A percentile compares a stretch with the other conserved stretches of the same genome.
Evolutionary conservation across 2,797 vertebrate genomes (phyloP).

Genomic region (Corythornis leucogaster): DNA sequence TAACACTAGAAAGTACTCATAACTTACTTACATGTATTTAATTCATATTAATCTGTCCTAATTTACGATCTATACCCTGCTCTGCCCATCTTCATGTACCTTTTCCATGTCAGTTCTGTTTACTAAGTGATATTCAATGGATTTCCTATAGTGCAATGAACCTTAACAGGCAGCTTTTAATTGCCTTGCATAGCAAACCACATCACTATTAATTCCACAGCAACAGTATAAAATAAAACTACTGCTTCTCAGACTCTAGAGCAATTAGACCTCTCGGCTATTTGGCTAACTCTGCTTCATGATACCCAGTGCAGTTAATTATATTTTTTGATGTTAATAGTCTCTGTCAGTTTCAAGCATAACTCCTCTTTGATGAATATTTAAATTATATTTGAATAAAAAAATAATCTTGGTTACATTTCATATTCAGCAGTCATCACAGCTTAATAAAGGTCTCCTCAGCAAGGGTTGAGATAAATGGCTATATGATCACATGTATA

Average conservation of each 20-base stretch:
- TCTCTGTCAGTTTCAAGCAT: constrained; percentile 85
- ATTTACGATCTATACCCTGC: constrained; percentile 48
- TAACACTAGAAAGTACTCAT: not conserved
- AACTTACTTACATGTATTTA: constrained; percentile 68
- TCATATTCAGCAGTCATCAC: constrained; percentile 83
- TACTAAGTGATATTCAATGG: constrained; percentile 79
- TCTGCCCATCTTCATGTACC: constrained; percentile 62
- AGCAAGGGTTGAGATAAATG: constrained; percentile 77
- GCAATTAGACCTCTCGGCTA: constrained; percentile 83
- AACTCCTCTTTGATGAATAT: constrained; percentile 89
- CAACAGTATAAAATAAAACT: constrained; percentile 78
- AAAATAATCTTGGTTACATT: constrained; percentile 87
- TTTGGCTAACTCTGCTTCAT: constrained; percentile 85
- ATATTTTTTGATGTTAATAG: constrained; percentile 87
- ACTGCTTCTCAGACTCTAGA: constrained; percentile 80
- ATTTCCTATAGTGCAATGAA: constrained; percentile 80
- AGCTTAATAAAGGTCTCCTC: constrained; percentile 82
- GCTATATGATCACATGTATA: constrained; percentile 65
- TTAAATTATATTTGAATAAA: constrained; percentile 89
- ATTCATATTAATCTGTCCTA: constrained; percentile 42
- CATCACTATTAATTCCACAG: constrained; percentile 83
- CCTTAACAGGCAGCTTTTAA: constrained; percentile 80
- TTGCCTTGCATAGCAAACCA: constrained; percentile 80
- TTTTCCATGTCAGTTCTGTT: constrained; percentile 75
- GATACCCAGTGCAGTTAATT: constrained; percentile 86